Percentiles rank a stretch among this genome's conserved stretches.
These are phyloP conservation scores for Nestor notabilis DNA, from an alignment of 2,113 vertebrate genomes.

Conservation along the genomic window DNA sequence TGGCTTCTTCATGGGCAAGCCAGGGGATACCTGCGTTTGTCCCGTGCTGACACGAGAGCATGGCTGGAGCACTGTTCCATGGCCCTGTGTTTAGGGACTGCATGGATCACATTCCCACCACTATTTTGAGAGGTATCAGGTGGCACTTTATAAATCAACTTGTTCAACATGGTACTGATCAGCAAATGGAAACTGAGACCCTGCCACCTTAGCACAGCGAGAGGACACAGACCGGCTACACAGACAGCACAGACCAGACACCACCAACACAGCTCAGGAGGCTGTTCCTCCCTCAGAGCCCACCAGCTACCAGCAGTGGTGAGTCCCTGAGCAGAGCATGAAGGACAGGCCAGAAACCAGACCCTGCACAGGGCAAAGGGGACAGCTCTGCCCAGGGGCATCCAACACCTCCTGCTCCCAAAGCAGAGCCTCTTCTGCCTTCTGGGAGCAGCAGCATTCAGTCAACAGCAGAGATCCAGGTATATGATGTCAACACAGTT, in stretches of 20 bases:
- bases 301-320: neutral
- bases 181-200: rapidly evolving
- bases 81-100: neutral
- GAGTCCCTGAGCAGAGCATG: neutral
- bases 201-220: neutral
- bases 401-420: neutral
- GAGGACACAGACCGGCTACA: neutral
- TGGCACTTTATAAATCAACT: neutral
- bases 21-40: neutral
- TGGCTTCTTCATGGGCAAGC: neutral
- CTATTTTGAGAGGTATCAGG: slow-evolving; percentile 18
- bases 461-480: neutral
- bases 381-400: neutral
- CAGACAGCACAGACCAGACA: neutral
- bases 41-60: rapidly evolving
- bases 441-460: neutral
- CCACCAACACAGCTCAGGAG: neutral
- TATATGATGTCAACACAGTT: neutral
- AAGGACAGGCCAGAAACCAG: neutral
- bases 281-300: neutral
- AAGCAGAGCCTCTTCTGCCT: neutral
- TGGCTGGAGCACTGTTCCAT: neutral
- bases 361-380: neutral
- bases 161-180: rapidly evolving
- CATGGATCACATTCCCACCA: neutral